phyloP scores from a whole-genome alignment of 2,888 invertebrate species.

The Meiosimyza decipiens region DNA sequence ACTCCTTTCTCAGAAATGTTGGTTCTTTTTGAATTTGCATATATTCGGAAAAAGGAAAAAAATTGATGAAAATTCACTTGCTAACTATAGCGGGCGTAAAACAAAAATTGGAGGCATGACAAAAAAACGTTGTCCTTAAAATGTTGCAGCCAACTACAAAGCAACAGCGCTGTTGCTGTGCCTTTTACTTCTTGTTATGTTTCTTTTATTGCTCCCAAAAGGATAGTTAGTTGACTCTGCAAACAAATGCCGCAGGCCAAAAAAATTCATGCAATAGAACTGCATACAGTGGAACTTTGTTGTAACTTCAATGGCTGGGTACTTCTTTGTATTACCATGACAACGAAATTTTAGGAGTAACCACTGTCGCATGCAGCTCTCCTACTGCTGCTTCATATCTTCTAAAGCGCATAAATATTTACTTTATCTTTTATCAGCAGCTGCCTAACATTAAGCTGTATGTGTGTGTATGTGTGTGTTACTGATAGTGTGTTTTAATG shows the following conservation, averaged over 20 bases:
- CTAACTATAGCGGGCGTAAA: background rate
- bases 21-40: constrained; percentile 15
- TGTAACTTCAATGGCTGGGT: no score
- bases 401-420: constrained; percentile 23
- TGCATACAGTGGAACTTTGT: no score
- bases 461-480: background rate
- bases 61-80: background rate
- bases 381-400: background rate
- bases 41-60: background rate
- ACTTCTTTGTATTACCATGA: no score
- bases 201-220: no score
- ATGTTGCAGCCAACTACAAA: no score
- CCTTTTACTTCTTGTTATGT: no score
- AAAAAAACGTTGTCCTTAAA: no score
- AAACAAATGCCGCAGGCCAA: no score
- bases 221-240: no score
- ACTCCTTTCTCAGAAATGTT: background rate
- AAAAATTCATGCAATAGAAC: no score
- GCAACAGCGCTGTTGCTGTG: no score
- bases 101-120: background rate
- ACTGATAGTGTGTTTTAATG: background rate
- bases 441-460: background rate
- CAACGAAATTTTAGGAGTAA: no score
- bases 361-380: background rate
- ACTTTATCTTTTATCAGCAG: constrained; percentile 14